Evolutionary conservation across 2,113 vertebrate genomes (phyloP), one percentile per base, ranked within the genome.

Genomic region (Emydocephalus ijimae): DNA sequence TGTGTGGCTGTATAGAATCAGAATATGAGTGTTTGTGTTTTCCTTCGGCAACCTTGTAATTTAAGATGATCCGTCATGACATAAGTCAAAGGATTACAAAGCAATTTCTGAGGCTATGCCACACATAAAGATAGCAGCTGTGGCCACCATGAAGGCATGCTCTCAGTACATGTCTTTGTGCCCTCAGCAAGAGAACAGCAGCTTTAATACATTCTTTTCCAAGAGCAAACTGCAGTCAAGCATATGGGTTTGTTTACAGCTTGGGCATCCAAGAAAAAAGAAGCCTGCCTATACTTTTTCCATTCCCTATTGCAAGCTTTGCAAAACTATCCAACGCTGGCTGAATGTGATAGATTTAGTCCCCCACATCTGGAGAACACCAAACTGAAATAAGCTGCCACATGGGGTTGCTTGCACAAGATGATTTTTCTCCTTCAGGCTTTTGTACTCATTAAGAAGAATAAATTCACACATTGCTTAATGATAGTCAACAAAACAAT

Each of bases 191-290:
- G 74, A 89, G 89, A 94, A 93, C 92, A 87, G 2, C 92, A 94
- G 95, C 92, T 96, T 94, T 93, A 94, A 95, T 96, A 95, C 96
- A 87, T 95, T 94, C 95, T 94, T 94, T 93, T 95, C 94, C 93
- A 90, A 94, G 43, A 88, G 95, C 69, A 93, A 95, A 92, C 11
- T 90, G 92, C 94, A 92, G 21, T 59, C 89, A 90, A 93, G 64
- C 6, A 52, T 94, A 94, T 24, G 85, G 94, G 93, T 93, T 74
- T 52, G 94, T 93, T 94, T 90, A 94, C 89, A 92, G 12, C 91
- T 92, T 89, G 90, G 95, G 93, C 88, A 92, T 91, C 93, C 94
- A 96, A 45, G 64, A 91, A 50, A 54, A 24, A 87, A 61, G 88
- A 54, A 91, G 92, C 89, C 94, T 88, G 90, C 4, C 34, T 39